A percentile compares a stretch with the other conserved stretches of the same genome.
Evolutionary conservation across 2,797 vertebrate genomes (phyloP).

Genomic region (Channa striata): DNA sequence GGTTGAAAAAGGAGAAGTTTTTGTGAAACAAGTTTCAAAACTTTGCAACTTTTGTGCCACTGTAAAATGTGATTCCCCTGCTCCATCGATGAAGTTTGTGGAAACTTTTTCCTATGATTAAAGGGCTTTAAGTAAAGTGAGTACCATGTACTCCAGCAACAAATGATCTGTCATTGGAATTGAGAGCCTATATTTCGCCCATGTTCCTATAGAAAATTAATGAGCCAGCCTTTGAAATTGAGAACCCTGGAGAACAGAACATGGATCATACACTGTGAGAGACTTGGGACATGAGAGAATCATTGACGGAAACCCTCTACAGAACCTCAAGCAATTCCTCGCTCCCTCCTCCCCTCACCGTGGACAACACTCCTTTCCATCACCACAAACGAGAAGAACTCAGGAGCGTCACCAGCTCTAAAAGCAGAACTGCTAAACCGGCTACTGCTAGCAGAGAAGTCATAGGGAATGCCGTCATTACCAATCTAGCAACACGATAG

Average conservation of each 20-base stretch:
- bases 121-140: slow-evolving; percentile 52
- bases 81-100: slow-evolving; percentile 11
- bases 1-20: slow-evolving; percentile 18
- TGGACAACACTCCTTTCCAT: slow-evolving; percentile 22
- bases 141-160: slow-evolving; percentile 31
- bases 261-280: slow-evolving; percentile 30
- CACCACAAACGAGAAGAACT: slow-evolving; percentile 24
- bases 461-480: slow-evolving; percentile 51
- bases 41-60: slow-evolving; percentile 12
- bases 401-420: slow-evolving; percentile 3
- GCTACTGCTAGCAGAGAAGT: slow-evolving; percentile 50
- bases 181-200: slow-evolving; percentile 16
- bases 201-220: slow-evolving; percentile 44
- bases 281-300: slow-evolving; percentile 17
- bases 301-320: slow-evolving; percentile 7
- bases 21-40: slow-evolving; percentile 22
- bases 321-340: neutral
- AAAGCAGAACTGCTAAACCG: slow-evolving; percentile 39
- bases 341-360: slow-evolving; percentile 9
- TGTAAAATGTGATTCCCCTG: slow-evolving; percentile 5
- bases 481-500: slow-evolving; percentile 50
- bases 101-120: slow-evolving; percentile 35
- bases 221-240: slow-evolving; percentile 34
- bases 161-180: slow-evolving; percentile 48
- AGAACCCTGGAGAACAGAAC: slow-evolving; percentile 24